A percentile compares a stretch with the other conserved stretches of the same genome.
phyloP scores from a whole-genome alignment of 2,797 vertebrate species.

The Orestias chungarensis region DNA sequence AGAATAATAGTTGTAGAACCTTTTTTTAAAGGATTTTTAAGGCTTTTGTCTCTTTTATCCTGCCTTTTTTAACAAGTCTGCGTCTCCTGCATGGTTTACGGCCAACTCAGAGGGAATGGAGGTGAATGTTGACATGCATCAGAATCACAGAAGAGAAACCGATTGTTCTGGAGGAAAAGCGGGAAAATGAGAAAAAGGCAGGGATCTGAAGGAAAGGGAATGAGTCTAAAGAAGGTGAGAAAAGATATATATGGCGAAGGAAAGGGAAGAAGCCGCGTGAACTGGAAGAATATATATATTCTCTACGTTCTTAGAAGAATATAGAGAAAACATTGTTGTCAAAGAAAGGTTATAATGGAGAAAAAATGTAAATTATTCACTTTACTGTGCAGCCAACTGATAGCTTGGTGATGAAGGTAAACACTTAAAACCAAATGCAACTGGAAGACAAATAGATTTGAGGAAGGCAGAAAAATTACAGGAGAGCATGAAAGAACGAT shows the following conservation, averaged over 20 bases:
- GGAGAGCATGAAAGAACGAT: not conserved
- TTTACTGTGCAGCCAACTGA: slow-evolving; percentile 38
- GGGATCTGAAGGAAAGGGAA: not conserved
- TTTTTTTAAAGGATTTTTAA: too few species aligned
- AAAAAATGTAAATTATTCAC: slow-evolving; percentile 55
- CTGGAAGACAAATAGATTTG: slow-evolving; percentile 25
- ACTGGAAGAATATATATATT: not conserved
- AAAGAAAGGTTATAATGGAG: not conserved
- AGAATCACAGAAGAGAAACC: too few species aligned
- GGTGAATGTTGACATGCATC: too few species aligned
- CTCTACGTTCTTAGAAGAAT: too few species aligned
- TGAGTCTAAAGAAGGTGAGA: not conserved
- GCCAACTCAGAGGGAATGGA: too few species aligned
- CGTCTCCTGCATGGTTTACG: too few species aligned
- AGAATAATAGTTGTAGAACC: too few species aligned
- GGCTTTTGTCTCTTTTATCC: too few species aligned
- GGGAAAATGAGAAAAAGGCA: not conserved
- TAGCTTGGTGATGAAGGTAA: slow-evolving; percentile 48
- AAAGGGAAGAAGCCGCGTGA: too few species aligned
- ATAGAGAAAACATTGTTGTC: not conserved
- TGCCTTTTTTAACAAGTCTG: too few species aligned
- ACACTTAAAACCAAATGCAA: slow-evolving; percentile 44
- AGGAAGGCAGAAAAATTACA: slow-evolving; percentile 5
- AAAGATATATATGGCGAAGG: not conserved
- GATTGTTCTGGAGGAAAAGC: not conserved